Evolutionary conservation across 2,797 vertebrate species (phyloP).

Genomic region (Helostoma temminkii): DNA sequence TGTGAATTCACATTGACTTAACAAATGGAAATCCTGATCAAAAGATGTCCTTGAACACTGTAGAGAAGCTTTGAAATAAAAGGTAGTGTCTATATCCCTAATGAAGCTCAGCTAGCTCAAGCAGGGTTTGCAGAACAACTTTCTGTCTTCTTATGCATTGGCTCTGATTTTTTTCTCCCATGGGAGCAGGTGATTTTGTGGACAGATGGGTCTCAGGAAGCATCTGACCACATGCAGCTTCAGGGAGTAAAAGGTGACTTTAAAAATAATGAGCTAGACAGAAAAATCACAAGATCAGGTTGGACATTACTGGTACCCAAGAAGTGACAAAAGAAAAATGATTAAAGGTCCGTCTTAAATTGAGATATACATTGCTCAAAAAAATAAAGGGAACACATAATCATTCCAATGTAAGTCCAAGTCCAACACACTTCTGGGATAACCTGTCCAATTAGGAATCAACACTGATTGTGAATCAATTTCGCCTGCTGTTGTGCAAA

Average conservation of each 20-base stretch:
- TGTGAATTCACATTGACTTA: too few species aligned
- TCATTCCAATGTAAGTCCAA: too few species aligned
- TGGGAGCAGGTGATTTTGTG: conserved; percentile 37
- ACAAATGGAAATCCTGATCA: too few species aligned
- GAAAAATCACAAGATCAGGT: neutral
- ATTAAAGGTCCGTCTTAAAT: conserved; percentile 26
- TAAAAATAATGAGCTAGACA: conserved; percentile 4
- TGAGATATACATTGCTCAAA: conserved; percentile 1
- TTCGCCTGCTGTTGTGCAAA: too few species aligned
- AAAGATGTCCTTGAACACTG: too few species aligned
- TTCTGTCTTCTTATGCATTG: conserved; percentile 18
- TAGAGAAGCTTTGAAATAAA: conserved; percentile 68
- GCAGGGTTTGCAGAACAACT: conserved; percentile 5
- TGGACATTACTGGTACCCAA: neutral
- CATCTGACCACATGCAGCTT: neutral
- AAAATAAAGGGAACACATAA: too few species aligned
- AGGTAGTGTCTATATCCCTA: conserved; percentile 36
- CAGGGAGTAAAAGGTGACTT: conserved; percentile 21
- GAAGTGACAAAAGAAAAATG: neutral
- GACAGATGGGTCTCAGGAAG: conserved; percentile 15
- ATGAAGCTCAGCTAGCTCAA: conserved; percentile 40
- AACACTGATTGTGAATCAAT: too few species aligned
- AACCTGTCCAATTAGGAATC: too few species aligned
- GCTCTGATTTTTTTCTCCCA: conserved; percentile 11
- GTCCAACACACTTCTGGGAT: too few species aligned